Evolutionary conservation across 2,888 invertebrate species (phyloP).

Genomic region (Eupithecia inturbata): DNA sequence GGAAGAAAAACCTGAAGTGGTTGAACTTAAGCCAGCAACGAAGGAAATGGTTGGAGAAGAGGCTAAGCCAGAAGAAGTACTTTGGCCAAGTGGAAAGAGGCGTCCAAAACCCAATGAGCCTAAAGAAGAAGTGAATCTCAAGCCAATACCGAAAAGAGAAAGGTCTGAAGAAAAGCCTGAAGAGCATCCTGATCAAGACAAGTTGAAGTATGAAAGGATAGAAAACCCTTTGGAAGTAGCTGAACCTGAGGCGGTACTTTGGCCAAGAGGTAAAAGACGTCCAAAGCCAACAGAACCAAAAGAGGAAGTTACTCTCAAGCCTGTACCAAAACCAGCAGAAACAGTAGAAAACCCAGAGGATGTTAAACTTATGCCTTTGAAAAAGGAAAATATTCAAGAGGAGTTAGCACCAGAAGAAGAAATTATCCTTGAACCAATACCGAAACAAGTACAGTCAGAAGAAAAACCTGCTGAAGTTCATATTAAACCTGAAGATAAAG

Average conservation of each 20-base stretch:
- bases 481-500: constrained; percentile 35
- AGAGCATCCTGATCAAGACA: constrained; percentile 56
- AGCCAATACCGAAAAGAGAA: constrained; percentile 61
- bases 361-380: constrained; percentile 32
- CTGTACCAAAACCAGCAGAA: constrained; percentile 61
- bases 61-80: constrained; percentile 62
- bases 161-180: constrained; percentile 64
- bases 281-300: constrained; percentile 65
- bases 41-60: constrained; percentile 56
- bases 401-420: constrained; percentile 53
- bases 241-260: constrained; percentile 53
- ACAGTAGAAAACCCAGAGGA: constrained; percentile 65
- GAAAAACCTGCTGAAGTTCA: constrained; percentile 53
- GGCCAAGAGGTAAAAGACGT: constrained; percentile 58
- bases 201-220: constrained; percentile 50
- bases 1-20: constrained; percentile 53
- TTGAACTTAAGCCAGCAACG: constrained; percentile 52
- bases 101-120: constrained; percentile 65
- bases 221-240: constrained; percentile 53
- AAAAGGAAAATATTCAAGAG: constrained; percentile 53
- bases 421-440: constrained; percentile 65
- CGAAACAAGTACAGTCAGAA: constrained; percentile 55
- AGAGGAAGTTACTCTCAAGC: constrained; percentile 73
- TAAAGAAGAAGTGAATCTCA: constrained; percentile 62
- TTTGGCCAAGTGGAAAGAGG: constrained; percentile 64